phyloP scores from a whole-genome alignment of 2,888 invertebrate species.

The Mesorhabditis spiculigera region DNA sequence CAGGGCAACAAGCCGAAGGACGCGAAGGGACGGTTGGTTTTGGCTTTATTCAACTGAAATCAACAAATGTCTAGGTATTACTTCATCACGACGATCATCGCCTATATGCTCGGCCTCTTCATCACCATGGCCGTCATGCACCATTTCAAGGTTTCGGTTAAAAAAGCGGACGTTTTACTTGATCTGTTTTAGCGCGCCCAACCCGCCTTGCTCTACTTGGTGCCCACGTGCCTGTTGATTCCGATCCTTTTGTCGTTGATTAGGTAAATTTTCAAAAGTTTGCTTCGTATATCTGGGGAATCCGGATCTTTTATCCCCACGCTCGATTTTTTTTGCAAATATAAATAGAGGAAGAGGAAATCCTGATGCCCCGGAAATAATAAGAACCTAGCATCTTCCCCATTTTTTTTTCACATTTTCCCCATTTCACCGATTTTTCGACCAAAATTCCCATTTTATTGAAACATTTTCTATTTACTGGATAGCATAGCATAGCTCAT shows the following conservation, averaged over 20 bases:
- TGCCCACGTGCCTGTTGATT: slow-evolving; percentile 88
- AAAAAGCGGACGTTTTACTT: background rate
- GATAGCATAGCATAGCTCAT: too few species aligned
- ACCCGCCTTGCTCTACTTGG: slow-evolving; percentile 92
- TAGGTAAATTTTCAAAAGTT: slow-evolving; percentile 77
- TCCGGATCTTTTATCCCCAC: too few species aligned
- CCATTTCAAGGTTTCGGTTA: slow-evolving; percentile 77
- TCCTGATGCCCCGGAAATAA: too few species aligned
- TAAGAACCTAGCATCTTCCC: too few species aligned
- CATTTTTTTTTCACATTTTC: too few species aligned
- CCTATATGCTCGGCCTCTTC: slow-evolving; percentile 87
- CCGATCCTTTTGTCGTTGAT: slow-evolving; percentile 82
- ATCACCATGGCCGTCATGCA: slow-evolving; percentile 96
- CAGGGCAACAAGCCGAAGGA: background rate
- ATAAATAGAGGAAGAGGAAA: too few species aligned
- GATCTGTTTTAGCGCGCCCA: slow-evolving; percentile 64
- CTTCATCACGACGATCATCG: slow-evolving; percentile 84
- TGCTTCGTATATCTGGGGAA: slow-evolving; percentile 59
- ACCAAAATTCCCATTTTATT: too few species aligned
- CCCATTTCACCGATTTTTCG: too few species aligned
- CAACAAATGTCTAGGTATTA: slow-evolving; percentile 55
- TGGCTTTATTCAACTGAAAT: slow-evolving; percentile 9
- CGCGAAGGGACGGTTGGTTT: slow-evolving; percentile 9
- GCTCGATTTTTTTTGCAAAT: too few species aligned
- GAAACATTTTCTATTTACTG: too few species aligned